Base-by-base conservation (phyloP, 2,113 vertebrate genomes). In the Tenebrosternarchus preto region DNA sequence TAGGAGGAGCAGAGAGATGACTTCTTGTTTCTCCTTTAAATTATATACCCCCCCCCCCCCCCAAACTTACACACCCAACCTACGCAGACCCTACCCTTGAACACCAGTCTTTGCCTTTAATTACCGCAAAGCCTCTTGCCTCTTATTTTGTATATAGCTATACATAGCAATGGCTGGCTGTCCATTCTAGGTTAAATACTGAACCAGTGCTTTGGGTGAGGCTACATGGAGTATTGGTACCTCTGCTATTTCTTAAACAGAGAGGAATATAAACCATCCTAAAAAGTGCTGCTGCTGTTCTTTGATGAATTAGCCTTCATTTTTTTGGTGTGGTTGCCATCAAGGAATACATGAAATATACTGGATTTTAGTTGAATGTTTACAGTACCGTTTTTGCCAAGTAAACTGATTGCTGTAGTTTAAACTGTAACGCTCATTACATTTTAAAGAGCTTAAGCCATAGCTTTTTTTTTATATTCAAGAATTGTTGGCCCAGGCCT, bases 21-120 rank as follows among this genome's bases (percentile, higher is more conserved):
- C 31, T 71, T 53, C 31, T 71, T 53, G 60, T 63, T 76, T 76
- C 87, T 72, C 59, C 80, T 86, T 80, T 89, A 85, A 91, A 85
- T 90, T 81, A 73, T 87, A 85, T 78, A 81, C 73, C 39, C 39
- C 39, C 39, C 39, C 43, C 43, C 43, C 43, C 3, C 43, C 79
- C 24, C 17, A 57, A 27, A 70, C 74, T 85, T 84, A 89, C 80
- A 59, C 83, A 73, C 55, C 60, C 79, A 68, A 17, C 20, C 63
- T 77, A 76, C 78, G 74, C 63, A 77, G 77, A 59, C 31, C 80
- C 63, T 27, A 31, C 64, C n/a, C 19, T 22, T n/a, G 19, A 68
- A 20, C 33, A 9, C 27, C 63, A 39, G 69, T 63, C 81, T 82
- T 39, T 86, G 80, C 84, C 83, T 87, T 75, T 68, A 89, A 81